phyloP scores from a whole-genome alignment of 2,797 vertebrate species.

The Siniperca undulata region DNA sequence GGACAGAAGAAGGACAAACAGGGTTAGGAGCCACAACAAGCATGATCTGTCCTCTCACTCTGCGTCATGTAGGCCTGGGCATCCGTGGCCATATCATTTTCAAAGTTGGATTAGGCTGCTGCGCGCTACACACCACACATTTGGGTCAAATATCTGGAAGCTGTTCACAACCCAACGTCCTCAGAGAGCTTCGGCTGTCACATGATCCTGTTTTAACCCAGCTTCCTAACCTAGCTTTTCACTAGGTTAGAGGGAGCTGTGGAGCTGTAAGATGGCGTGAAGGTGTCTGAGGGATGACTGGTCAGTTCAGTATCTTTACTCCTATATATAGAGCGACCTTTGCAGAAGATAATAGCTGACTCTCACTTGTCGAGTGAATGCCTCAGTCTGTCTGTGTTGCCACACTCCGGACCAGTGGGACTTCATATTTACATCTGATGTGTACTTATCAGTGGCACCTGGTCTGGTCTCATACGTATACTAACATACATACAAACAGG shows the following conservation, averaged over 20 bases:
- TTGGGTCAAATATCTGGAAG: constrained; percentile 79
- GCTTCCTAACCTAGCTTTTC: constrained; percentile 72
- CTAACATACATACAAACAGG: constrained; percentile 37
- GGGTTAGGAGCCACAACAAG: constrained; percentile 39
- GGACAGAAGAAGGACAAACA: constrained; percentile 39
- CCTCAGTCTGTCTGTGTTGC: constrained; percentile 9
- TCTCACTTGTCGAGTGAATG: constrained; percentile 29
- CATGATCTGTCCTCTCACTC: constrained; percentile 6
- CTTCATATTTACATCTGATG: constrained; percentile 38
- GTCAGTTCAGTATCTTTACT: constrained; percentile 40
- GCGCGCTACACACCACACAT: constrained; percentile 62
- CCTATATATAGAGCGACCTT: constrained; percentile 58
- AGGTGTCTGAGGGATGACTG: constrained; percentile 27
- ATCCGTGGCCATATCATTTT: constrained; percentile 13
- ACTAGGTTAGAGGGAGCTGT: constrained; percentile 39
- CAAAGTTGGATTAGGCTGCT: constrained; percentile 46
- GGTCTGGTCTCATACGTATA: constrained; percentile 68
- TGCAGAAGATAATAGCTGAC: constrained; percentile 41
- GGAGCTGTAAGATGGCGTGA: constrained; percentile 13
- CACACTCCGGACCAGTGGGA: not conserved
- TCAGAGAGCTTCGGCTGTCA: constrained; percentile 61
- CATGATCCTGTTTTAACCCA: constrained; percentile 70
- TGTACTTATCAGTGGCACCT: constrained; percentile 67
- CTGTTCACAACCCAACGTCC: constrained; percentile 69
- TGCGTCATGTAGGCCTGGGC: not conserved